phyloP scores from a whole-genome alignment of 92 coral and sea anemone genomes.

The Zoanthus gigantus region DNA sequence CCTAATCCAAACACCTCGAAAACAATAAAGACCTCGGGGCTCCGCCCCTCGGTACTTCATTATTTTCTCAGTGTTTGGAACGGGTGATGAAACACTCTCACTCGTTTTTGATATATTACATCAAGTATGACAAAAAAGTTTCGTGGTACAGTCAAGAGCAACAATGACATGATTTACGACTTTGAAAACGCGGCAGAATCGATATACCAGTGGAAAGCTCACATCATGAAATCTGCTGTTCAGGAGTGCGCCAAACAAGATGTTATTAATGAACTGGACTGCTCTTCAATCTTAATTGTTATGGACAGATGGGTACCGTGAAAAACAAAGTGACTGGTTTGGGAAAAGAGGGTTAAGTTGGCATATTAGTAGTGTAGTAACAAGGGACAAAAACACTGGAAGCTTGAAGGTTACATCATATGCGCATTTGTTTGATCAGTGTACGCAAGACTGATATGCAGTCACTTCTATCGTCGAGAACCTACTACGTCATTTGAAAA shows the following conservation, averaged over 20 bases:
- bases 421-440: conserved; percentile 41
- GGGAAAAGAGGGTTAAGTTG: conserved; percentile 60
- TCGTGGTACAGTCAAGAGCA: conserved; percentile 56
- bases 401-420: conserved; percentile 24
- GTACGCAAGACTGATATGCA: conserved; percentile 38
- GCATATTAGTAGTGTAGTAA: conserved; percentile 29
- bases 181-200: conserved; percentile 38
- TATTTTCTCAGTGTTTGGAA: too few species aligned
- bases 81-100: too few species aligned
- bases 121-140: conserved; percentile 24
- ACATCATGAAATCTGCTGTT: conserved; percentile 47
- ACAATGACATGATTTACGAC: conserved; percentile 56
- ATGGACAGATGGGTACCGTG: conserved; percentile 52
- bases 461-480: conserved; percentile 36
- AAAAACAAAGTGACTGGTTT: conserved; percentile 66
- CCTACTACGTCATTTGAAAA: conserved; percentile 3
- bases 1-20: too few species aligned
- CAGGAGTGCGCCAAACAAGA: conserved; percentile 55
- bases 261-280: conserved; percentile 30
- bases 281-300: conserved; percentile 42
- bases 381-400: background rate
- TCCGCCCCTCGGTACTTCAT: too few species aligned
- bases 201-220: conserved; percentile 56
- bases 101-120: too few species aligned
- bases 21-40: too few species aligned